Conservation (phyloP, 1,140 invertebrate genomes). For the Sitobion miscanthi region DNA sequence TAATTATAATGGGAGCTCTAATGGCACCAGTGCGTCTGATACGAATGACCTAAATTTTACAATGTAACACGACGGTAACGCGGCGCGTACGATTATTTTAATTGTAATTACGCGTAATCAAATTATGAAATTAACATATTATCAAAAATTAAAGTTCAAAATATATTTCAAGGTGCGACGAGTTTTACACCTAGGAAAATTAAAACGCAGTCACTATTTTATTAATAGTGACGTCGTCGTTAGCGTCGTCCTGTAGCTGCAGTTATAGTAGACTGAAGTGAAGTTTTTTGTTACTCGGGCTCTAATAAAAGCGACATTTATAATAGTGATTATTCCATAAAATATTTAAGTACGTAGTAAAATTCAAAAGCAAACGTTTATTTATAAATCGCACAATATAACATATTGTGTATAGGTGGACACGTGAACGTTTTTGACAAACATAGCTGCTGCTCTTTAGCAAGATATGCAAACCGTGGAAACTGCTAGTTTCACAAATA, state of each 20-base stretch:
- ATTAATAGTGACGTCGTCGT: not conserved
- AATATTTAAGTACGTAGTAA: not conserved
- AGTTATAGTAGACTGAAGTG: no score
- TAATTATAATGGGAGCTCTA: conserved; percentile 53
- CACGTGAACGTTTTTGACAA: not conserved
- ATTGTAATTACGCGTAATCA: conserved; percentile 41
- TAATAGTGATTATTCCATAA: not conserved
- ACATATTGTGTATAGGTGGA: not conserved
- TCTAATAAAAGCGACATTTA: not conserved
- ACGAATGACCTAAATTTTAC: conserved; percentile 40
- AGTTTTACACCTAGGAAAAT: not conserved
- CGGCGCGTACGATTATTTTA: conserved; percentile 25
- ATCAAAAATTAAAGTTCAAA: not conserved
- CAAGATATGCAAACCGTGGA: not conserved
- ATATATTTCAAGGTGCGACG: not conserved
- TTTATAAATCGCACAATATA: not conserved
- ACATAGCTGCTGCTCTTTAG: not conserved
- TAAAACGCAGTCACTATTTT: no score
- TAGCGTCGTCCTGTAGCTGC: not conserved
- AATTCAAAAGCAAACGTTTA: not conserved
- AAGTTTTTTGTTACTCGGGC: not conserved
- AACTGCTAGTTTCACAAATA: not conserved
- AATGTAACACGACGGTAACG: no score
- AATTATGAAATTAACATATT: conserved; percentile 29
- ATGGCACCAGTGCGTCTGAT: not conserved